Base-by-base conservation (phyloP, 2,888 invertebrate species). In the Zootermopsis nevadensis region DNA sequence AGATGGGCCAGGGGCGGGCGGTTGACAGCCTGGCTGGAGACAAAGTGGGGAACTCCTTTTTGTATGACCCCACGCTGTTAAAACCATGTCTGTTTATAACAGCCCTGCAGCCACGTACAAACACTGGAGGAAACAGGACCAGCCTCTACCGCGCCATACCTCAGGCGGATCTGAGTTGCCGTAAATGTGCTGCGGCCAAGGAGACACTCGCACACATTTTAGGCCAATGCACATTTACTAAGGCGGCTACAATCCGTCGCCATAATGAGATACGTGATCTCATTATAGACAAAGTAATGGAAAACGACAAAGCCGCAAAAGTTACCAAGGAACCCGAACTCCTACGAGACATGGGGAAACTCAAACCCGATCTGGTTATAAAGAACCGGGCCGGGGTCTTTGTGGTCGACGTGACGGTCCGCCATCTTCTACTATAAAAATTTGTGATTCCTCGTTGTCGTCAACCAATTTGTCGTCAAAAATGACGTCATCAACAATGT, bases 131-230 rank as follows among this genome's bases (percentile, higher is more conserved):
- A 10, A 85, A 86, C 66, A 85, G 85, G 38, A 53, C 69, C 0
- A 42, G 24, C 0, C 66, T 80, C 3, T 0, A 30, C 19, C 15
- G 60, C 1, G 60, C 60, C 79, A 31, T 19, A 76, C 42, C 38
- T 6, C 48, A 81, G 67, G 22, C 0, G 33, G 69, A 72, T 22
- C 27, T 84, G 30, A 38, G 27, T 22, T 88, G 88, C 84, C 79
- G 88, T 10, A 86, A 86, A 79, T 89, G 88, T 80, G 38, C 81
- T 2, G 24, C 35, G 60, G 83, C 85, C 82, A 81, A 82, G 3
- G 88, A 89, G 86, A 89, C 88, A 31, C 87, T 87, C 48, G 87
- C 85, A 0, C 88, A 88, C 83, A 86, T 88, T 10, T 83, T 88
- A 22, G 88, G 88, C 8, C 38, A 55, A 10, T 85, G 85, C 30